These are phyloP conservation scores for Clupea harengus DNA, from an alignment of 2,113 vertebrate species.

Conservation along the genomic window DNA sequence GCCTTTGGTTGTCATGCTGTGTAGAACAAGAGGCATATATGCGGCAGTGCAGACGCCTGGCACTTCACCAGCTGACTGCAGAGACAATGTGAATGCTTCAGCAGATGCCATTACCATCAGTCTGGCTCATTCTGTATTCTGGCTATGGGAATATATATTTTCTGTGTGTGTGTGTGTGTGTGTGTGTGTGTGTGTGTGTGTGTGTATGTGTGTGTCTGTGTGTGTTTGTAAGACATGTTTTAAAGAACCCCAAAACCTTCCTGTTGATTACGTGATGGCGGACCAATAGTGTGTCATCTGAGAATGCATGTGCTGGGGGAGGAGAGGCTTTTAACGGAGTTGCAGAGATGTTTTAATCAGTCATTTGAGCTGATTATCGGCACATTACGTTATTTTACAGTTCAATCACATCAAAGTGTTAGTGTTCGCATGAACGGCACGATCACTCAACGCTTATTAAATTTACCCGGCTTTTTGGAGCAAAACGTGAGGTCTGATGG, in stretches of 20 bases:
- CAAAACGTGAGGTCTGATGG: not conserved
- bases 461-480: not conserved
- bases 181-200: conserved; percentile 33
- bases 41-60: not conserved
- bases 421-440: not conserved
- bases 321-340: not conserved
- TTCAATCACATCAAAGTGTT: not conserved
- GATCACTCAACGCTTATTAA: not conserved
- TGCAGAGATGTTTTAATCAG: conserved; percentile 9
- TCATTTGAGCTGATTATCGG: not conserved
- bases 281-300: not conserved
- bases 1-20: not conserved
- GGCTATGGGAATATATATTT: not conserved
- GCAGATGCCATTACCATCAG: conserved; percentile 28
- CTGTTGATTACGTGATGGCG: not conserved
- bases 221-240: conserved; percentile 10
- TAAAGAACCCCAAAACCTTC: not conserved
- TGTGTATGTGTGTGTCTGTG: conserved; percentile 30
- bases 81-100: conserved; percentile 35
- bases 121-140: not conserved
- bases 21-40: not conserved
- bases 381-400: conserved; percentile 7
- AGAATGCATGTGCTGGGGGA: not conserved
- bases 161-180: conserved; percentile 19
- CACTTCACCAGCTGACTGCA: not conserved